Percentiles rank a stretch among this genome's conserved stretches.
Conservation (phyloP, 1,140 invertebrate species). For the Aphis gossypii region DNA sequence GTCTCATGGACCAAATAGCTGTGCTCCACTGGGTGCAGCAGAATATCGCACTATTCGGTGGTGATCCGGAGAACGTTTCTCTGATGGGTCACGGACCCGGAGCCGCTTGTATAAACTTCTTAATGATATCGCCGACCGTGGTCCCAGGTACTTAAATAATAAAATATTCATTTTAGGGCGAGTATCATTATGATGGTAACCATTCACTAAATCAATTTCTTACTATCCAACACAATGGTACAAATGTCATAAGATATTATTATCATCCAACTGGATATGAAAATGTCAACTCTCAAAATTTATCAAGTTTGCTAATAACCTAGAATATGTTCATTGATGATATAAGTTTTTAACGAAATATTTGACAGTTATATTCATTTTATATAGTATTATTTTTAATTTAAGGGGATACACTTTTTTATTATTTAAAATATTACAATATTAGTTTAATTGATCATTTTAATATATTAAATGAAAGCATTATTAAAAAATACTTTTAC, state of each 20-base stretch:
- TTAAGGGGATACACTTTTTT: background rate
- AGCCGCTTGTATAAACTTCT: conserved; percentile 92
- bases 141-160: conserved; percentile 75
- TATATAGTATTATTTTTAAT: background rate
- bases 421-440: background rate
- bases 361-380: no score
- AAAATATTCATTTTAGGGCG: background rate
- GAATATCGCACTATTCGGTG: conserved; percentile 88
- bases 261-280: no score
- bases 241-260: background rate
- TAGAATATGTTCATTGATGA: background rate
- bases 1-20: conserved; percentile 91
- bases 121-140: conserved; percentile 92
- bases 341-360: background rate
- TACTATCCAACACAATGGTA: background rate
- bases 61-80: conserved; percentile 87
- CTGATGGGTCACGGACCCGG: conserved; percentile 93
- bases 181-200: background rate
- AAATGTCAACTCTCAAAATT: background rate
- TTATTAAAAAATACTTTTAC: background rate
- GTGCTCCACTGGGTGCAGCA: conserved; percentile 91
- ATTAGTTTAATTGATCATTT: no score
- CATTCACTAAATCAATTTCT: background rate
- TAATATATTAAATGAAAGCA: background rate
- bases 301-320: background rate